Evolutionary conservation across 2,888 invertebrate genomes (phyloP), one percentile per base, ranked within the genome.

Genomic region (Epinotia ramella): DNA sequence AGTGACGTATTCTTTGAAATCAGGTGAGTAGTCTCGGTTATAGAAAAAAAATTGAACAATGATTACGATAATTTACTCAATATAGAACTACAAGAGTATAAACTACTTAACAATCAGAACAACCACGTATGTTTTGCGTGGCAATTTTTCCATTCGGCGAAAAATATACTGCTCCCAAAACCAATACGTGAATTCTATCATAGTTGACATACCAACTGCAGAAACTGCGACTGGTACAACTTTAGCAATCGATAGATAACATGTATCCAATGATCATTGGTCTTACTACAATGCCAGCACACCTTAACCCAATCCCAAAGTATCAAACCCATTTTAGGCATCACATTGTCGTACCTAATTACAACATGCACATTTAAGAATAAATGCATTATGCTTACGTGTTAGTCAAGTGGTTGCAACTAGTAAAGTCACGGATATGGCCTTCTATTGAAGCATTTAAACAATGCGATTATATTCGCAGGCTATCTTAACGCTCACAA

Each of bases 351-450:
- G 6, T 57, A 46, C 60, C 53, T 60, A 71, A 62, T 71, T 71
- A 46, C 66, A 60, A 62, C 56, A 56, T 12, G 53, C 16, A 28
- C 49, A 66, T 62, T 46, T 62, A 46, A 65, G 53, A 60, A 64
- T 60, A 65, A 60, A 72, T 72, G 56, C 71, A 76, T 72, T 62
- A 76, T 66, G 71, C 75, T 71, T 57, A 44, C n/a, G 46, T 62
- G 53, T 46, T 70, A 40, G 44, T 44, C 63, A 12, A 64, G 70
- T 60, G 63, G 62, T 56, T 56, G 59, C 59, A 65, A 49, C 44
- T 62, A 70, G 65, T 65, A 71, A 66, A 71, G 33, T 60, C 18
- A 64, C 20, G 49, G 44, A 44, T 49, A 73, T 62, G 33, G 16
- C 69, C 24, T 24, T 59, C 46, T 44, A 46, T 60, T 46, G 59